Base-by-base conservation (phyloP, 2,888 invertebrate species). In the Cantharis rufa region DNA sequence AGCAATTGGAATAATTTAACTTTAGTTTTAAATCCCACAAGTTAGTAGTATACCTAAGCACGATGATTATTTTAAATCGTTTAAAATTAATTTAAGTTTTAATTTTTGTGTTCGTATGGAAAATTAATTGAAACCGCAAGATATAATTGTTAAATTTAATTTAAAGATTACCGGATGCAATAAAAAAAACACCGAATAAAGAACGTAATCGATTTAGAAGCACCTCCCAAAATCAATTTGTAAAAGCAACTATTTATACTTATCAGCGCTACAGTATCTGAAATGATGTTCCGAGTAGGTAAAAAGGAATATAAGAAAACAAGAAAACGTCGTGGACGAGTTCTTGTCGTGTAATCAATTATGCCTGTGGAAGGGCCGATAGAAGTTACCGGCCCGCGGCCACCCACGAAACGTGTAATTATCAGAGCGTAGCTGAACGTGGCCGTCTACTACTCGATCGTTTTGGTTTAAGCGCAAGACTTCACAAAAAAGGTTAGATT, bases 341-440 rank as follows among this genome's bases (percentile, higher is more conserved):
- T 77, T 80, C 81, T 81, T 81, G 78, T 82, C 82, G 68, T 80
- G 80, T 82, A 82, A 82, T 82, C 80, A 81, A 82, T 82, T 82
- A 82, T 80, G 48, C 78, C 71, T 75, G 76, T 76, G 75, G 79
- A 80, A 80, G 78, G 77, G 78, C 77, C 78, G 78, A 79, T 75
- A 70, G 76, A 76, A 75, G 77, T 75, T 75, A 75, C 72, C 75
- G 78, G 72, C 75, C 77, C 76, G 73, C 69, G 82, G 80, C 82
- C 83, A 83, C 82, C 83, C 83, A 83, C 82, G 80, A 81, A 80
- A 81, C 81, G 78, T 82, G 81, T 83, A 82, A 83, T 83, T 83
- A 83, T 82, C 78, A 72, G 78, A 81, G 77, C 76, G 80, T 66
- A n/a, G 64, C 18, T 18, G 63, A 18, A 63, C 15, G 48, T 77